Base-by-base conservation (phyloP, 1,140 invertebrate species). In the Archivesica marissinica region DNA sequence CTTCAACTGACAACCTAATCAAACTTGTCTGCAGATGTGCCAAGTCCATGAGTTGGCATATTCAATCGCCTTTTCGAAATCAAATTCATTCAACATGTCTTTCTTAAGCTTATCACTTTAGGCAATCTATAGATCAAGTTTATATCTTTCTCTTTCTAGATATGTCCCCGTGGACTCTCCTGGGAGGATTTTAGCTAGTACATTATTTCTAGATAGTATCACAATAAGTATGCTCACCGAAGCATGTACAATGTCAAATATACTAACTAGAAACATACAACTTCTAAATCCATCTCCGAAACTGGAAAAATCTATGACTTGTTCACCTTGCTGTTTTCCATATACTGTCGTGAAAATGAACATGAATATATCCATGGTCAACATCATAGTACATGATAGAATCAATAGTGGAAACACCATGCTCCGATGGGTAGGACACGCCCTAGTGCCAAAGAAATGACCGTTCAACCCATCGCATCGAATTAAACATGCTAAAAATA, bases 271-370 rank as follows among this genome's bases (percentile, higher is more conserved):
- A 20, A 64, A 64, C 59, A 35, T 64, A 35, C 59, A 64, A 35
- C 59, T 64, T 64, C 59, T 64, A 17, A 64, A 64, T 17, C 59
- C 59, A 35, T 64, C 59, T 64, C 59, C 59, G 30, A 64, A 64
- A 64, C 23, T 35, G 11, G 59, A 64, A 33, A 64, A 64, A 25
- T 64, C 59, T 64, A 64, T 64, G 0, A 64, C 9, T 1, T 17
- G 33, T 35, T 64, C 59, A 2, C 59, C 59, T 64, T 64, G 59
- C 13, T 64, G 59, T 35, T 2, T 6, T 13, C 59, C 30, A 64
- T 64, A 64, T 2, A 64, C 59, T 1, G 59, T 64, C 13, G 59
- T 64, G 23, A 64, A 64, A 11, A 64, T 35, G n/a, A 33, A 64
- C 59, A 64, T 35, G 30, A 64, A 64, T 64, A 64, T 64, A 64